Conservation (phyloP, 2,113 vertebrate genomes). For the Chaetodon trifascialis region DNA sequence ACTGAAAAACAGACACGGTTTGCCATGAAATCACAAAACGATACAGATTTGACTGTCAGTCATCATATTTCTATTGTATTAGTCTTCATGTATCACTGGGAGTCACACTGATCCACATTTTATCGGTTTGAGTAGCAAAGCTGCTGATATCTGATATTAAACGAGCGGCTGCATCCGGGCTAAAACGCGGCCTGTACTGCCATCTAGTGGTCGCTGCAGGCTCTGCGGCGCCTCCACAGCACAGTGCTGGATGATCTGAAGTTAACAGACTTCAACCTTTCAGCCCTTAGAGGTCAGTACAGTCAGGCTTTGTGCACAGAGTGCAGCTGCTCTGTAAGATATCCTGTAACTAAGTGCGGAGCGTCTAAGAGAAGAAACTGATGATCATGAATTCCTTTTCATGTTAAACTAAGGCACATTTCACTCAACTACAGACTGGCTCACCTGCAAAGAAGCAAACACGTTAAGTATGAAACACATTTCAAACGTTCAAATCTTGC, state of each 20-base stretch:
- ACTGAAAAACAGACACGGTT: conserved; percentile 26
- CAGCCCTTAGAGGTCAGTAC: neutral
- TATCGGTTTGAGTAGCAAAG: neutral
- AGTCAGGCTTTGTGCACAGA: too few relatives aligned
- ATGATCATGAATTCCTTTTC: neutral
- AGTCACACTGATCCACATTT: conserved; percentile 11
- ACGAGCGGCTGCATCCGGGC: neutral
- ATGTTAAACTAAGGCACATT: neutral
- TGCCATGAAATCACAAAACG: conserved; percentile 11
- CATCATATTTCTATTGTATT: neutral
- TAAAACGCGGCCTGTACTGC: neutral
- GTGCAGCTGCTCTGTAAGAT: neutral
- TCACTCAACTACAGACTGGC: neutral
- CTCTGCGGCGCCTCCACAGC: neutral
- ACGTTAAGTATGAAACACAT: neutral
- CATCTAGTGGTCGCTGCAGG: neutral
- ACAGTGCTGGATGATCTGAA: neutral
- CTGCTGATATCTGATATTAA: neutral
- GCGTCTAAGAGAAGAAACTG: neutral
- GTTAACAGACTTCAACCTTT: neutral
- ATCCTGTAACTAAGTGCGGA: neutral
- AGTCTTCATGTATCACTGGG: neutral
- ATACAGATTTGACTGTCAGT: conserved; percentile 17
- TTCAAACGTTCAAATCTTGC: neutral
- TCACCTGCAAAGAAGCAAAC: neutral